Conservation (phyloP, 2,888 invertebrate genomes). For the Amphipyra tragopoginis region DNA sequence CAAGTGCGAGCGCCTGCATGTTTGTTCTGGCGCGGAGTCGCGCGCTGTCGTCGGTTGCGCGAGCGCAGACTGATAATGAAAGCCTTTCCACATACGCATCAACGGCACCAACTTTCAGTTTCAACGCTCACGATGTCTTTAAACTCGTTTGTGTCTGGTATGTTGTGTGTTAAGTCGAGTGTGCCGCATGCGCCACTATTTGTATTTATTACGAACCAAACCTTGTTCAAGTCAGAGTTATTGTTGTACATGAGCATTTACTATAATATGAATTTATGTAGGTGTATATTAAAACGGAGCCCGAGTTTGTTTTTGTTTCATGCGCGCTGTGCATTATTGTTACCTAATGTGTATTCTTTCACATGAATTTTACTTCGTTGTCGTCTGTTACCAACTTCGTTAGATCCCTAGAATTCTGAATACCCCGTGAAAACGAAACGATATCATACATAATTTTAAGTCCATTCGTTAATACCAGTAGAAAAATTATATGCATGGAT, state of each 20-base stretch:
- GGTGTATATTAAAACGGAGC: too few species aligned
- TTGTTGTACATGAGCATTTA: constrained; percentile 5
- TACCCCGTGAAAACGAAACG: too few species aligned
- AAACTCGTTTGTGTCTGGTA: constrained; percentile 40
- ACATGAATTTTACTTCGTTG: too few species aligned
- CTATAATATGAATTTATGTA: background rate
- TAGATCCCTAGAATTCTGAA: too few species aligned
- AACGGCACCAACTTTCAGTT: constrained; percentile 55
- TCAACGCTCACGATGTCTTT: constrained; percentile 34
- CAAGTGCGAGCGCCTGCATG: constrained; percentile 61
- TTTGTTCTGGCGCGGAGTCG: constrained; percentile 59
- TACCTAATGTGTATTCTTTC: too few species aligned
- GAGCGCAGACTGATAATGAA: constrained; percentile 42
- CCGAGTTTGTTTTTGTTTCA: constrained; percentile 18
- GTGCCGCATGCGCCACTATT: constrained; percentile 16
- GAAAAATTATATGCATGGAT: too few species aligned
- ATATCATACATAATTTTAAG: too few species aligned
- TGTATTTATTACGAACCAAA: constrained; percentile 18
- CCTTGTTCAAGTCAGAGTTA: constrained; percentile 1
- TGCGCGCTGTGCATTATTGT: background rate
- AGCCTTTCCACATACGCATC: constrained; percentile 46
- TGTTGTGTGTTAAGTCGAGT: constrained; percentile 30
- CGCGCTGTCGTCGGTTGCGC: constrained; percentile 17
- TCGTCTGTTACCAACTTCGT: too few species aligned
- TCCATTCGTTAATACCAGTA: too few species aligned